phyloP scores from a whole-genome alignment of 2,113 vertebrate species.

The Chunga burmeisteri region DNA sequence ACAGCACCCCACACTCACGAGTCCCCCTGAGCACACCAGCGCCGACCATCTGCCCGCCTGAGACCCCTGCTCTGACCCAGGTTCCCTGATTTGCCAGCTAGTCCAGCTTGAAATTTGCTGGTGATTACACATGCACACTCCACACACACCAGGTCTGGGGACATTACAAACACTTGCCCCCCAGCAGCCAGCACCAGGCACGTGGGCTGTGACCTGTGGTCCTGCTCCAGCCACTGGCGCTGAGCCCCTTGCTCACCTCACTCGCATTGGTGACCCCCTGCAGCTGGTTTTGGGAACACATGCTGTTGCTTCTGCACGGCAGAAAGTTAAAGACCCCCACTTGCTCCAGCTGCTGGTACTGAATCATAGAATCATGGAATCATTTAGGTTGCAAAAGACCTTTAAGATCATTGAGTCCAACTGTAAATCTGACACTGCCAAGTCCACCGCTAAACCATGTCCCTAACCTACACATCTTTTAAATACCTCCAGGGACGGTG shows the following conservation, averaged over 20 bases:
- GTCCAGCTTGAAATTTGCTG: neutral
- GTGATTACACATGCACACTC: rapidly evolving
- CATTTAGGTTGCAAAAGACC: neutral
- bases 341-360: neutral
- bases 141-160: rapidly evolving
- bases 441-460: neutral
- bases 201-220: neutral
- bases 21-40: neutral
- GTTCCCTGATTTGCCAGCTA: rapidly evolving
- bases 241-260: neutral
- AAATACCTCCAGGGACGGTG: neutral
- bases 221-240: rapidly evolving
- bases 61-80: no score
- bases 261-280: neutral
- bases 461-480: neutral
- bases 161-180: neutral
- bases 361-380: neutral
- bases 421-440: neutral
- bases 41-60: no score
- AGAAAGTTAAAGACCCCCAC: neutral
- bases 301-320: rapidly evolving
- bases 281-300: neutral
- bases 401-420: neutral
- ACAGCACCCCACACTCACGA: neutral
- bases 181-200: neutral